Evolutionary conservation across 2,888 invertebrate genomes (phyloP).

Genomic region (Tachina fera): DNA sequence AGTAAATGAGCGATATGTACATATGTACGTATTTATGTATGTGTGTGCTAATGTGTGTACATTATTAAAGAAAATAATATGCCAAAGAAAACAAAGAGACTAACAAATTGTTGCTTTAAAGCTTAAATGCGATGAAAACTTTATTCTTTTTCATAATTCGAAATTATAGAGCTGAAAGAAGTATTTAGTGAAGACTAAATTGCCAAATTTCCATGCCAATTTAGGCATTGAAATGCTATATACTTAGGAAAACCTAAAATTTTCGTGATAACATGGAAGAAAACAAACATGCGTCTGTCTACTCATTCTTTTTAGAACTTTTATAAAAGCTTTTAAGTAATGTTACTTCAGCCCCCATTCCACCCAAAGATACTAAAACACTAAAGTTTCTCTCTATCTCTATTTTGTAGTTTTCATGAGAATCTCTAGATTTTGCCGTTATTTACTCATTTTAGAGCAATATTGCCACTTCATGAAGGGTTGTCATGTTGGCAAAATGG

Average conservation of each 20-base stretch:
- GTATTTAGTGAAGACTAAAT: not conserved
- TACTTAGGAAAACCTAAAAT: not conserved
- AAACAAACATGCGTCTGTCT: not conserved
- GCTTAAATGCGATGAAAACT: not conserved
- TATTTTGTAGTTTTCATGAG: conserved; percentile 13
- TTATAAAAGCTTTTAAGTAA: conserved; percentile 19
- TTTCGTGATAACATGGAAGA: not conserved
- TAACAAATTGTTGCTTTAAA: conserved; percentile 4
- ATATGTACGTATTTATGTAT: too few species aligned
- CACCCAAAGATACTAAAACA: not conserved
- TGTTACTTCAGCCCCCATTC: not conserved
- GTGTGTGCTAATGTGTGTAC: too few species aligned
- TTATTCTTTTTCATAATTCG: not conserved
- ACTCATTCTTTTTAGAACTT: conserved; percentile 28
- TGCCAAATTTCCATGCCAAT: not conserved
- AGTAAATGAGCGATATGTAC: too few species aligned
- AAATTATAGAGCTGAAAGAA: not conserved
- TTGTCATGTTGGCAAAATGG: not conserved
- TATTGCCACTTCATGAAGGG: not conserved
- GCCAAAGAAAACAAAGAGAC: not conserved
- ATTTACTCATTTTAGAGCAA: conserved; percentile 14
- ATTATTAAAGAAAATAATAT: not conserved
- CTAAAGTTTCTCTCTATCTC: not conserved
- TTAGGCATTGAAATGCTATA: not conserved
- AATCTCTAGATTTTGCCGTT: conserved; percentile 7